Evolutionary conservation across 2,113 vertebrate genomes (phyloP).

Genomic region (Numida meleagris): DNA sequence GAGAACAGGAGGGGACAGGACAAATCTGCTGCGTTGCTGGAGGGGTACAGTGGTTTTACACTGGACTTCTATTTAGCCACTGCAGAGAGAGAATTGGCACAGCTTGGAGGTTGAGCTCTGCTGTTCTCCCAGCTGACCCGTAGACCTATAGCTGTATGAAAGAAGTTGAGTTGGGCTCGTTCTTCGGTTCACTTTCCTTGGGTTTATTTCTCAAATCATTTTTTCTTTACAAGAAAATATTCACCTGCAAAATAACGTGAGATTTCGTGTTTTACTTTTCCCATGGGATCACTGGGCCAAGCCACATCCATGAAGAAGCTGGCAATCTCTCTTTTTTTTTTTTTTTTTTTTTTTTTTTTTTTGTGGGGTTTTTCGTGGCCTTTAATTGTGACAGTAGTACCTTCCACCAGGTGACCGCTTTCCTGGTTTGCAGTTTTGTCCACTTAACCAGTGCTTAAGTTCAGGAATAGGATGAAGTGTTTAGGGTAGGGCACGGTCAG

Average conservation of each 20-base stretch:
- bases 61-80: not conserved
- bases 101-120: not conserved
- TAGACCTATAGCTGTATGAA: not conserved
- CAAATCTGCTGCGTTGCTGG: not conserved
- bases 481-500: not conserved
- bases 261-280: not conserved
- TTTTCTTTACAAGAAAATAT: not conserved
- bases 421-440: not conserved
- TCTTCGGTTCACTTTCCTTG: not conserved
- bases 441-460: not conserved
- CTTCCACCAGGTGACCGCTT: not conserved
- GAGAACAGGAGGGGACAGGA: not conserved
- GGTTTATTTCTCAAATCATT: not conserved
- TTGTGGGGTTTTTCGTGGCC: conserved; percentile 18
- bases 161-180: not conserved
- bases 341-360: not conserved
- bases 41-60: conserved; percentile 44
- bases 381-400: conserved; percentile 1
- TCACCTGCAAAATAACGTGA: not conserved
- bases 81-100: not conserved
- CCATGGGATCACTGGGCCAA: not conserved
- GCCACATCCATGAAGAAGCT: not conserved
- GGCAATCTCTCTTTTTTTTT: not conserved
- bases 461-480: not conserved
- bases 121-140: not conserved